Evolutionary conservation across 2,797 vertebrate species (phyloP).

Genomic region (Rhinophrynus dorsalis): DNA sequence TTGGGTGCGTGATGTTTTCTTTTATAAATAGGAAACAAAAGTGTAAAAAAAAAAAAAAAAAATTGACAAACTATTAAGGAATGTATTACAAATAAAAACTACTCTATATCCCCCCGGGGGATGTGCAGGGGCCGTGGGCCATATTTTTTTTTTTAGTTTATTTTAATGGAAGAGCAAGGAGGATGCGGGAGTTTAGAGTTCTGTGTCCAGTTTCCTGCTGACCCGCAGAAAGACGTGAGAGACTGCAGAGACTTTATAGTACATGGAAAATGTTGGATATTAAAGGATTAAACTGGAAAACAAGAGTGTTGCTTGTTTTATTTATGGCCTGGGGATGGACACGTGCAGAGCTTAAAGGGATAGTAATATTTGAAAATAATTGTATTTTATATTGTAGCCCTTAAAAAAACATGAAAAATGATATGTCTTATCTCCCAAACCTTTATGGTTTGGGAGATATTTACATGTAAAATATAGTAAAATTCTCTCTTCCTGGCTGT

Average conservation of each 20-base stretch:
- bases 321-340: too few species aligned
- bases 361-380: too few species aligned
- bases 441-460: too few species aligned
- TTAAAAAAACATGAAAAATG: too few species aligned
- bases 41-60: constrained; percentile 17
- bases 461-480: too few species aligned
- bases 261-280: constrained; percentile 41
- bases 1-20: constrained; percentile 14
- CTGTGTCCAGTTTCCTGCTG: background rate
- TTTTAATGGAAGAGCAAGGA: background rate
- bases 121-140: background rate
- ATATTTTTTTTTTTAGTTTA: constrained; percentile 2
- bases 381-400: too few species aligned
- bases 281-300: constrained; percentile 47
- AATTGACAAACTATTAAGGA: constrained; percentile 44
- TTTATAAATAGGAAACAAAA: constrained; percentile 28
- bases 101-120: constrained; percentile 32
- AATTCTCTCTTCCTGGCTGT: too few species aligned
- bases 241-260: constrained; percentile 32
- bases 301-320: background rate
- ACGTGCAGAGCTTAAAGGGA: too few species aligned
- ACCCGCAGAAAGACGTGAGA: background rate
- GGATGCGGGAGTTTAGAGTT: background rate
- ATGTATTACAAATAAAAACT: constrained; percentile 46
- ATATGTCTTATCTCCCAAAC: too few species aligned